A percentile compares a stretch with the other conserved stretches of the same genome.
Conservation (phyloP, 2,888 invertebrate species). For the Ormyrus labotus region DNA sequence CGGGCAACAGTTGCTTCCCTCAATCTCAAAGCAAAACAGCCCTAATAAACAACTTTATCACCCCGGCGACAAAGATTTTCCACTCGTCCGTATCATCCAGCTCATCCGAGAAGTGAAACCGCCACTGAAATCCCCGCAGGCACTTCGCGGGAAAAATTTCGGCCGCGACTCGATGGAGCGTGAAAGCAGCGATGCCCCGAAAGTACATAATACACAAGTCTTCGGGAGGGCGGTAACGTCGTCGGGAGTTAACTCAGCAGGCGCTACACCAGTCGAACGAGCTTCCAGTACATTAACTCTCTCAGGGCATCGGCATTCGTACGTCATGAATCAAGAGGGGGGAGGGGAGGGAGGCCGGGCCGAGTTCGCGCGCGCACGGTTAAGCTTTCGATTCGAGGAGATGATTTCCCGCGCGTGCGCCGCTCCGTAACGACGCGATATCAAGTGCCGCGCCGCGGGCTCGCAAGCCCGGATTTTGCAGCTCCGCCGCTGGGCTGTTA, state of each 20-base stretch:
- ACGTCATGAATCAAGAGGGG: conserved; percentile 49
- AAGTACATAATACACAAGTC: too few relatives aligned
- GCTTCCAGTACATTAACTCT: conserved; percentile 56
- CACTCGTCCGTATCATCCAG: too few relatives aligned
- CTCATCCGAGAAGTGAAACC: too few relatives aligned
- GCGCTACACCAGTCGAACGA: conserved; percentile 43
- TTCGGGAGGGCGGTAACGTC: not conserved
- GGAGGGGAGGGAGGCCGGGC: not conserved
- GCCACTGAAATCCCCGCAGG: not conserved
- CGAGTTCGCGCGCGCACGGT: conserved; percentile 34
- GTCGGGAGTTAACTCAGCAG: conserved; percentile 2
- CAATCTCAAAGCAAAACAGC: too few relatives aligned
- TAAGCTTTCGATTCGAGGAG: conserved; percentile 45
- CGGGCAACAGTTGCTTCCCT: too few relatives aligned
- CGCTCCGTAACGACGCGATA: conserved; percentile 15
- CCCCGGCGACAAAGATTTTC: too few relatives aligned
- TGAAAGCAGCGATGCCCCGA: not conserved
- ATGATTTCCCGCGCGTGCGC: conserved; percentile 31
- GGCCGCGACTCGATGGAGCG: not conserved
- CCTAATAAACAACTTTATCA: too few relatives aligned
- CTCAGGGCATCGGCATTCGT: conserved; percentile 35
- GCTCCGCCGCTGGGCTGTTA: too few relatives aligned
- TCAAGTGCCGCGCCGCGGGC: not conserved
- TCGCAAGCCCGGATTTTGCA: too few relatives aligned
- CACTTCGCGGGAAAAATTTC: not conserved